Conservation (phyloP, 2,797 vertebrate species). For the Neosilurus mollespiculum region DNA sequence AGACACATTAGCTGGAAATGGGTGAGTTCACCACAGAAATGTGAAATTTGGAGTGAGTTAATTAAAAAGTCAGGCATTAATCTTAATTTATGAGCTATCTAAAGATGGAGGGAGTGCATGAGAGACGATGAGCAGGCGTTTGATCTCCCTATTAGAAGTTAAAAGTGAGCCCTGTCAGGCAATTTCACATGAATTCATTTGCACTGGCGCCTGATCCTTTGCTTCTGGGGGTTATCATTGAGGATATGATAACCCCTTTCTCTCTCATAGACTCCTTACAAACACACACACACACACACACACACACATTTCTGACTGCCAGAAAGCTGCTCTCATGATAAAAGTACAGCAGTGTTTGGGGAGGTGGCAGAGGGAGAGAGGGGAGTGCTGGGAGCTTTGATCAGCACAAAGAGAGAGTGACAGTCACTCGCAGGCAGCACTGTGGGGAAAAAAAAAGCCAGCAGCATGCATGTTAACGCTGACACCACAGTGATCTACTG, state of each 20-base stretch:
- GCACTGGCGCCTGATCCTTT: constrained; percentile 35
- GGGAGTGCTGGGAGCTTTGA: constrained; percentile 51
- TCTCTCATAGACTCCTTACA: background rate
- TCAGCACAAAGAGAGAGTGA: constrained; percentile 51
- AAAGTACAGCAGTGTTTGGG: constrained; percentile 53
- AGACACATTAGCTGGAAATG: constrained; percentile 45
- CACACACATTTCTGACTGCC: background rate
- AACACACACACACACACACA: too few relatives aligned
- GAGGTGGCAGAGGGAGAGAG: constrained; percentile 40
- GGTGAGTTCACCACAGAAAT: constrained; percentile 39
- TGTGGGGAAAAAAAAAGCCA: constrained; percentile 42
- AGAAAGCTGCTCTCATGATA: constrained; percentile 47
- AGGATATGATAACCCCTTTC: constrained; percentile 38
- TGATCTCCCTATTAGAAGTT: constrained; percentile 63
- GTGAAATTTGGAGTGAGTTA: constrained; percentile 54
- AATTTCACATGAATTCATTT: constrained; percentile 58
- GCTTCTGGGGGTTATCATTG: constrained; percentile 48
- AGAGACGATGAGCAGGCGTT: constrained; percentile 50
- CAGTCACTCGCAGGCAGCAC: constrained; percentile 47
- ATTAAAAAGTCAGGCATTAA: constrained; percentile 59
- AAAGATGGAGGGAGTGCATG: constrained; percentile 35
- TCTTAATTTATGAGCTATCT: constrained; percentile 63
- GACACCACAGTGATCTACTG: constrained; percentile 45
- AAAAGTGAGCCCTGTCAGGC: constrained; percentile 58
- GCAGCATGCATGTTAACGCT: constrained; percentile 34